Base-by-base conservation (phyloP, 2,113 vertebrate genomes). In the Beaufortia kweichowensis region DNA sequence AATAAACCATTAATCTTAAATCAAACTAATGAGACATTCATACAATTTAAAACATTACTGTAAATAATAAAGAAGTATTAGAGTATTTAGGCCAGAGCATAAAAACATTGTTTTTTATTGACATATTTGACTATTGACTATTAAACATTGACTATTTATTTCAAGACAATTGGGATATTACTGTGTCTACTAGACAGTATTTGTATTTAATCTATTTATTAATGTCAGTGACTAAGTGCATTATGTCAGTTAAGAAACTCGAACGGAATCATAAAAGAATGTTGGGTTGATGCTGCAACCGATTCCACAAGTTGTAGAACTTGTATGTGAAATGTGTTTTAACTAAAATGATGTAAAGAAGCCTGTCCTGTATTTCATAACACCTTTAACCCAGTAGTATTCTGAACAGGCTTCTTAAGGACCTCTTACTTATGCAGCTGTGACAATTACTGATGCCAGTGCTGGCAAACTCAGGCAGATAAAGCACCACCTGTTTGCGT, bases 401-500 rank as follows among this genome's bases (percentile, higher is more conserved):
- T 6, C 57, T 50, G 28, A 53, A 68, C 2, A 56, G 31, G 17
- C 26, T 4, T n/a, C 7, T 77, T 35, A 21, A 66, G 57, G 29
- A 63, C 31, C 62, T 24, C 28, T 79, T 61, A 39, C 14, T 82
- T 65, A 73, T 71, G 48, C 23, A 14, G 28, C 35, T 31, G 35
- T 63, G 53, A 62, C 41, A 23, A 71, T 60, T 64, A 62, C 41
- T 39, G 67, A 63, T 50, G 26, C 11, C 19, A n/a, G 11, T 57
- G 46, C 28, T 39, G 8, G 23, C 17, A 56, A 55, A 55, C 39
- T 31, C 21, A 4, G 6, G 28, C 17, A 8, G 56, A 69, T 76
- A 71, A 82, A 79, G 46, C 35, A 63, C 11, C 66, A 72, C 65
- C 66, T 76, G 71, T 70, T 76, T 53, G 39, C 24, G 64, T 64